Conservation (phyloP, 2,888 invertebrate species). For the Toxonevra muliebris region DNA sequence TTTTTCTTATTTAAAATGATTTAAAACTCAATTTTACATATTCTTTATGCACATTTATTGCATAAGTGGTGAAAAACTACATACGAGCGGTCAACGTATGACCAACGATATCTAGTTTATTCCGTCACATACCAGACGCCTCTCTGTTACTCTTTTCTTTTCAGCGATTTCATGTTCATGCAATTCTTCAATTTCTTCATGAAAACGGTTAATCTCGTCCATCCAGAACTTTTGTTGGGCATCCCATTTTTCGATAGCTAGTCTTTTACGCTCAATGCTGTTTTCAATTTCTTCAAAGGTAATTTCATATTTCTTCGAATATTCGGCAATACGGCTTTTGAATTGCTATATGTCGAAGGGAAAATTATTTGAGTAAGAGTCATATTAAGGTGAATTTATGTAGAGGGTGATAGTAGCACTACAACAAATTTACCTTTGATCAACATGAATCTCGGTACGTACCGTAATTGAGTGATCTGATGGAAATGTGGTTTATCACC, state of each 20-base stretch:
- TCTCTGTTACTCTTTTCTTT: background rate
- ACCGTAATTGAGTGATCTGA: too few species aligned
- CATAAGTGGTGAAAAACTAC: too few species aligned
- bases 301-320: conserved; percentile 29
- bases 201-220: conserved; percentile 38
- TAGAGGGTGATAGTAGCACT: too few species aligned
- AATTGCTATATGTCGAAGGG: conserved; percentile 34
- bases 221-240: conserved; percentile 27
- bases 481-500: too few species aligned
- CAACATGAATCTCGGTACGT: too few species aligned
- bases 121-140: background rate
- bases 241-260: conserved; percentile 33
- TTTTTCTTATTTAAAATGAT: too few species aligned
- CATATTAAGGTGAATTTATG: too few species aligned
- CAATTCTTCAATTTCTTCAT: conserved; percentile 33
- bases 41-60: too few species aligned
- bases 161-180: conserved; percentile 5
- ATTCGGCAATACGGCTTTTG: conserved; percentile 29
- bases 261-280: conserved; percentile 20
- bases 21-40: too few species aligned
- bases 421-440: background rate
- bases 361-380: too few species aligned
- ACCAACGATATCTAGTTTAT: too few species aligned
- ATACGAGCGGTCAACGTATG: too few species aligned
- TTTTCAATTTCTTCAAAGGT: conserved; percentile 33